Conservation (phyloP, 2,113 vertebrate species). For the Poeciliopsis prolifica region DNA sequence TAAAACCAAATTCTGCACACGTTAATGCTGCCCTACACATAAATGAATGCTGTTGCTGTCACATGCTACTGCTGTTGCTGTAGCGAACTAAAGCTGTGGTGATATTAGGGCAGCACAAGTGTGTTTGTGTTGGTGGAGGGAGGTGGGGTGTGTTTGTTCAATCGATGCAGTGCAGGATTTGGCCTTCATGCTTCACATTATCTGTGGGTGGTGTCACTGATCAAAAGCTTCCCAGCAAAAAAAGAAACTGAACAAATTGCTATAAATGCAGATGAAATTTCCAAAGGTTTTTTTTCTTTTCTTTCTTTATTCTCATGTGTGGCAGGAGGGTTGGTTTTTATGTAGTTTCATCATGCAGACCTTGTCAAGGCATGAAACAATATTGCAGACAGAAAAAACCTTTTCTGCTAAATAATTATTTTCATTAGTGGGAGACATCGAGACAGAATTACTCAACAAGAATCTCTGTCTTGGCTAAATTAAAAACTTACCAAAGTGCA, state of each 20-base stretch:
- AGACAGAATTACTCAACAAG: neutral
- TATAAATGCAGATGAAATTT: conserved; percentile 18
- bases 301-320: conserved; percentile 16
- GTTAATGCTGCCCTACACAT: conserved; percentile 7
- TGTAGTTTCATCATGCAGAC: conserved; percentile 11
- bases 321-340: neutral
- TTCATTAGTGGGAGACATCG: neutral
- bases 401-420: neutral
- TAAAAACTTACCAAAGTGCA: neutral
- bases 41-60: conserved; percentile 14
- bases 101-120: conserved; percentile 25
- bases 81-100: conserved; percentile 27
- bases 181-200: conserved; percentile 63
- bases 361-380: neutral
- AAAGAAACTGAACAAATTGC: conserved; percentile 19
- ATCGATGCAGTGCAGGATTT: conserved; percentile 59
- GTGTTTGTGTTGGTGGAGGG: conserved; percentile 3
- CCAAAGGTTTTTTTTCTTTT: conserved; percentile 14
- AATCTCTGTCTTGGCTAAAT: neutral
- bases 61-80: conserved; percentile 32
- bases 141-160: conserved; percentile 37
- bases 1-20: neutral
- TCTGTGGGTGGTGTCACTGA: conserved; percentile 33
- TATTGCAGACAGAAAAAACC: neutral
- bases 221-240: conserved; percentile 44